Evolutionary conservation across 1,140 invertebrate species (phyloP), one percentile per base, ranked within the genome.

Genomic region (Zophobas atratus): DNA sequence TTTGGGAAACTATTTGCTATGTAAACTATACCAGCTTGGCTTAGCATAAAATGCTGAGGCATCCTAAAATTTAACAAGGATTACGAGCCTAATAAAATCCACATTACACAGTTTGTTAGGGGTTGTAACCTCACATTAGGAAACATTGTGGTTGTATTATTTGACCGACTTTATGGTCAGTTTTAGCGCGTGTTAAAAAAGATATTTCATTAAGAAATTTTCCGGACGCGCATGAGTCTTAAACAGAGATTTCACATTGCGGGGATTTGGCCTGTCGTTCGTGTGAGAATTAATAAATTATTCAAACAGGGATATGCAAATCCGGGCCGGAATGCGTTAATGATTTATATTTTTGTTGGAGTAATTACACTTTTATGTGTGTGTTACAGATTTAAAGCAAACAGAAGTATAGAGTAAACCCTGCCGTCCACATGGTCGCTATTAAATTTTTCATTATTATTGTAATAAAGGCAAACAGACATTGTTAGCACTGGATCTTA

Each of bases 71-170:
- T 79, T 79, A 79, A 79, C 77, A 77, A 77, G 79, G 80, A 81
- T 81, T 79, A 81, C 75, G 56, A 46, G 77, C 46, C 77, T 79
- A 81, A 81, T 81, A 81, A 81, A 81, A 81, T 81, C 70, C 67
- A 75, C 77, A 81, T 81, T 79, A 81, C 80, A 78, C 75, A 79
- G 77, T 79, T 82, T 81, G 81, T 82, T 82, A 82, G 76, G 77
- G 78, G 77, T 73, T 63, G 76, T 82, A 81, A 82, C 79, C 80
- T 72, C 53, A 79, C 74, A 81, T 82, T 79, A 82, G 79, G 79
- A 77, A 75, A 76, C 75, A 79, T 79, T 70, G 77, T 71, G 48
- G 77, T 77, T 81, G 78, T 79, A 79, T 81, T 81, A 79, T 82
- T 75, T 73, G 70, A 53, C 76, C 76, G 57, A 77, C 41, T 79